Evolutionary conservation across 2,888 invertebrate genomes (phyloP), one percentile per base, ranked within the genome.

Genomic region (Aspidiotus rigidus): DNA sequence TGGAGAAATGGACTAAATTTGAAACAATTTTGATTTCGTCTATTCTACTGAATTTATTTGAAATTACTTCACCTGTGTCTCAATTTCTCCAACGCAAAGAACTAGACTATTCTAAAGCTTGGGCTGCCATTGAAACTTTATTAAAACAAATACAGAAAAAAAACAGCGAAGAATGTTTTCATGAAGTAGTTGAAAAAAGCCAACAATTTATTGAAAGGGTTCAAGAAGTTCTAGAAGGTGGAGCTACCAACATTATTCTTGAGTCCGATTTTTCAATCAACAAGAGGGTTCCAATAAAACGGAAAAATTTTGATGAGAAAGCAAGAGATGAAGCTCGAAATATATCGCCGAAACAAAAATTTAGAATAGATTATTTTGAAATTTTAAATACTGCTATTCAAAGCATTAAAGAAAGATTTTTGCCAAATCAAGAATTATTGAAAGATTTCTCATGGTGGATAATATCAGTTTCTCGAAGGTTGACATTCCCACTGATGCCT

Each of bases 251-350:
- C 11, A 44, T 44, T 44, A 44, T 44, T 44, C 49, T 44, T 44
- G 49, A 44, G 49, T 44, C 49, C n/a, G n/a, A n/a, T 44, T 44
- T 44, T 44, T 44, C 49, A 44, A 44, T 11, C 49, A 44, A 11
- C 11, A 44, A 57, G 57, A 15, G 57, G n/a, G 28, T 57, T 57
- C n/a, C 57, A 17, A 57, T 16, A 17, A 57, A 57, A 17, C 15
- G 28, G 57, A 57, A 57, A 57, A 16, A 16, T 57, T 57, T 57
- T 57, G 57, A 57, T 16, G 57, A 57, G n/a, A 57, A 57, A n/a
- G 57, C 57, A 17, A n/a, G n/a, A 17, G 57, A 57, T n/a, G 57
- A 57, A 15, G 28, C 57, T 57, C 17, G 2, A 17, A 57, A 57
- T 16, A 57, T 17, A 57, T 17, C 16, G 11, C 59, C 59, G 7